Evolutionary conservation across 2,113 vertebrate species (phyloP).

Genomic region (Setophaga kirtlandii): DNA sequence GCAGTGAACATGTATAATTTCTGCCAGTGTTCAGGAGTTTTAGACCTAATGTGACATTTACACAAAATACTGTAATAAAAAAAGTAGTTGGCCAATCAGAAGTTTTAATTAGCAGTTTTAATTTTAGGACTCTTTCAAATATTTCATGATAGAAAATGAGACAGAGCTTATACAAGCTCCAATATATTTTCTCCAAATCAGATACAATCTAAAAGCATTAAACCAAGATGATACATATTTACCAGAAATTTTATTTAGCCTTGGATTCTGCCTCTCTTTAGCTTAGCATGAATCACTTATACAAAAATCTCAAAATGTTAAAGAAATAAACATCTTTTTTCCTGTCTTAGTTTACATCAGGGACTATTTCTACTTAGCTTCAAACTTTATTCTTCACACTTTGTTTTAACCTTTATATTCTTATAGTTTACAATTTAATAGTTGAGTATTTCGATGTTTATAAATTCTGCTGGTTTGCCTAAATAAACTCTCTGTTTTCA

Average conservation of each 20-base stretch:
- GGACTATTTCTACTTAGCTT: background rate
- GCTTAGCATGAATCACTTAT: background rate
- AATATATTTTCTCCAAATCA: background rate
- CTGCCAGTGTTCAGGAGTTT: background rate
- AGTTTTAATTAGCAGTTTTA: background rate
- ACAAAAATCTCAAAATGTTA: background rate
- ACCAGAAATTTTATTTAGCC: background rate
- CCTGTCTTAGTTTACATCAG: background rate
- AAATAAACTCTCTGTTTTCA: background rate
- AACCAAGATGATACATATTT: background rate
- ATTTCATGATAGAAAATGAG: background rate
- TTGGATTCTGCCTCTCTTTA: background rate
- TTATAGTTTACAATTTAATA: background rate
- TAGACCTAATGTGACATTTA: background rate
- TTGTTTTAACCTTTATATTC: background rate
- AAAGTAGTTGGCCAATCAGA: background rate
- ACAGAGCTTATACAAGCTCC: background rate
- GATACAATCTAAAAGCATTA: background rate
- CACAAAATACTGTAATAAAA: background rate
- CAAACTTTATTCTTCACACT: background rate
- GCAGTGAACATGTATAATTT: background rate
- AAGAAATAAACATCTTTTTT: background rate
- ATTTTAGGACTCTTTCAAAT: background rate
- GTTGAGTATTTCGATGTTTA: background rate
- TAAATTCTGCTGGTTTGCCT: background rate